Evolutionary conservation across 2,888 invertebrate species (phyloP), one percentile per base, ranked within the genome.

Genomic region (Epistrophella euchroma): DNA sequence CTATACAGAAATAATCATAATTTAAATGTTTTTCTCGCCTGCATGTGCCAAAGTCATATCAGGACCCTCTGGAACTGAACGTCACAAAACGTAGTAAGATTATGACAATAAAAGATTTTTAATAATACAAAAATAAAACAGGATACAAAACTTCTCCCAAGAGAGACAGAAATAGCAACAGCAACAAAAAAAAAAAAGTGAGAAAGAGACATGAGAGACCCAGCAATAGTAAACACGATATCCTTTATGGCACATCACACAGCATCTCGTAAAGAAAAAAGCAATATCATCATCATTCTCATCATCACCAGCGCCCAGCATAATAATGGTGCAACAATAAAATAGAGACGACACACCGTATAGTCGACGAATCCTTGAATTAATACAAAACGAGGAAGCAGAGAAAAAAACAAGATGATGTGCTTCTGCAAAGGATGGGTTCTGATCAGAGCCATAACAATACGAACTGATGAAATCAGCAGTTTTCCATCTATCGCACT

Each of bases 381-480:
- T 72, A 84, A 83, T 43, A 70, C 72, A 40, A 70, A 22, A 50
- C 28, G 22, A 64, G 43, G n/a, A 47, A 32, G 6, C 17, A 7
- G 11, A 64, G 13, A 11, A 37, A 37, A 47, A n/a, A 62, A 43
- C n/a, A 19, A 13, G 25, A 55, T 35, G 32, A 55, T 37, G 17
- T 17, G 45, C 45, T 45, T 45, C 45, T 45, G 45, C 45, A 45
- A 74, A 72, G 68, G 72, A 76, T 68, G 43, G 75, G 47, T 52
- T 75, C 58, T 0, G 17, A 35, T 17, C 19, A 7, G 58, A 37
- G 6, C 58, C 19, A 76, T 45, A 71, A 81, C 68, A 72, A 75
- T 85, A 77, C 73, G 64, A 86, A 73, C 74, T 77, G 81, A 86
- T 86, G 86, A 86, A 86, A 81, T 86, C 86, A 81, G 81, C 81